Percentiles rank a stretch among this genome's conserved stretches.
These are phyloP conservation scores for Bombyx mandarina DNA, from an alignment of 1,140 invertebrate genomes.

Conservation along the genomic window DNA sequence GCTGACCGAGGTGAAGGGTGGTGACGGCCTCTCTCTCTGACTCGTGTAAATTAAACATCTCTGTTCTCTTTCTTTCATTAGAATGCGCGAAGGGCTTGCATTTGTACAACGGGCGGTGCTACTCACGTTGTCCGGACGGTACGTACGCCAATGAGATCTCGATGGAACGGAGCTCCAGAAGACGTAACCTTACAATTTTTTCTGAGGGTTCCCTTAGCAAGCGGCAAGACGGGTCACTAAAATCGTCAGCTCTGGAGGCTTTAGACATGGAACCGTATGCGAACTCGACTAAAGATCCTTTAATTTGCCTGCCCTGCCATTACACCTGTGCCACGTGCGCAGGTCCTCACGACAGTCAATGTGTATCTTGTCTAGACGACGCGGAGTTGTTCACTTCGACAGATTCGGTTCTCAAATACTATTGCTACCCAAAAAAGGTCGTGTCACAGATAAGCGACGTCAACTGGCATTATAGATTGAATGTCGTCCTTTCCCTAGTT, in stretches of 20 bases:
- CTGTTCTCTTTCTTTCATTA: constrained; percentile 61
- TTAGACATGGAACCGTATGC: constrained; percentile 43
- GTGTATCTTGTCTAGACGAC: constrained; percentile 50
- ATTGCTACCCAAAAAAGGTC: constrained; percentile 52
- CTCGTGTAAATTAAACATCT: constrained; percentile 45
- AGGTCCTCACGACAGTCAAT: constrained; percentile 50
- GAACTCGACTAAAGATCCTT: constrained; percentile 31
- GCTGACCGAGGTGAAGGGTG: constrained; percentile 55
- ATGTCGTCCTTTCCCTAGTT: constrained; percentile 34
- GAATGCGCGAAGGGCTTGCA: constrained; percentile 67
- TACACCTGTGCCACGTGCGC: constrained; percentile 54
- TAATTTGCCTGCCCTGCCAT: constrained; percentile 53
- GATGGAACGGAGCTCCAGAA: constrained; percentile 48
- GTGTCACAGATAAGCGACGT: constrained; percentile 42
- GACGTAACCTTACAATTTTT: constrained; percentile 49
- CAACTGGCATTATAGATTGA: constrained; percentile 47
- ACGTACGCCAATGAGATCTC: constrained; percentile 55
- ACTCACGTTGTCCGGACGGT: constrained; percentile 45
- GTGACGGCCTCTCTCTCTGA: constrained; percentile 41
- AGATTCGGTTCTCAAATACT: constrained; percentile 38
- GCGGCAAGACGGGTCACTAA: constrained; percentile 22
- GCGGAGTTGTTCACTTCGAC: constrained; percentile 45
- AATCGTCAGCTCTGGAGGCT: constrained; percentile 37
- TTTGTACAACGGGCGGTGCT: constrained; percentile 64
- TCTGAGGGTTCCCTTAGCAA: constrained; percentile 32